Base-by-base conservation (phyloP, 2,113 vertebrate genomes). In the Cryptotis parvus region DNA sequence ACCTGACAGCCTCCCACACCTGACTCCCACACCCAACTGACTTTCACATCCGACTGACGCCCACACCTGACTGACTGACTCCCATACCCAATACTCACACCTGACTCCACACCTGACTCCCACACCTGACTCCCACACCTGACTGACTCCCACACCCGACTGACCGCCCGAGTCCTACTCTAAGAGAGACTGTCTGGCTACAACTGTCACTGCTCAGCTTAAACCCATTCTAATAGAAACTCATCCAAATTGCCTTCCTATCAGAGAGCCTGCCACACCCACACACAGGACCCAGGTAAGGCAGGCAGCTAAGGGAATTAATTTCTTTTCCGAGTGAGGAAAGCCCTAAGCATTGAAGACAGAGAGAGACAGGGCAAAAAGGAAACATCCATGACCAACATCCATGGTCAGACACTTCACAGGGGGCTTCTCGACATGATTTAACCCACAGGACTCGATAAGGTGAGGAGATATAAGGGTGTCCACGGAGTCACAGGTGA, bases 281-380 rank as follows among this genome's bases (percentile, higher is more conserved):
- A 16, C 31, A 24, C 12, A 15, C 66, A 68, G 9, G 29, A 68
- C 9, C 63, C 2, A 65, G 26, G 22, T 29, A 29, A 65, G 26
- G 20, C 2, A 31, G 8, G 10, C 26, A 22, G 35, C 16, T 6
- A 70, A 18, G 14, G 49, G n/a, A n/a, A n/a, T n/a, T 11, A 37
- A 61, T 27, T 65, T 70, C 22, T 58, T 78, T 70, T 35, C 22
- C 43, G 74, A 24, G 43, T 29, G 14, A 58, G 33, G 43, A 91
- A 74, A 82, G 29, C 33, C 4, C n/a, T 77, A 27, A 1, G 7
- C 9, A 52, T 2, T 84, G 45, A 79, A 43, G 41, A 33, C 31
- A 66, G 58, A 39, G 55, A 78, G 41, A 90, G 63, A 87, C n/a
- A 31, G 87, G 63, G 85, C n/a, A 31, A 87, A 82, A 88, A 90